A percentile compares a stretch with the other conserved stretches of the same genome.
Conservation (phyloP, 2,888 invertebrate species). For the Nymphalis urticae region DNA sequence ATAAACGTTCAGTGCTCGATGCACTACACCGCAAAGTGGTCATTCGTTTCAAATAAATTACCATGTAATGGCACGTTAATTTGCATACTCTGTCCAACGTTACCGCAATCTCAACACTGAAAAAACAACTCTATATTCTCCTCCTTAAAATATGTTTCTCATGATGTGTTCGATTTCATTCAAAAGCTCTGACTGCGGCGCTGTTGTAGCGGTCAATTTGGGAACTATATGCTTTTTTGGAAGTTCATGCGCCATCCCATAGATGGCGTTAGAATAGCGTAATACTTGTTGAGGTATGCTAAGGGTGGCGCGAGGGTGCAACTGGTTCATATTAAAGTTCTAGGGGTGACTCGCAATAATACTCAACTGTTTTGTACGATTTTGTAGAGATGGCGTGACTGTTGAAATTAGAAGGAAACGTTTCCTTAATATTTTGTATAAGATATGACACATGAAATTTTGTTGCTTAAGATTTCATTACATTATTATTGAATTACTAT, state of each 20-base stretch:
- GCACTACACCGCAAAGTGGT: slow-evolving; percentile 80
- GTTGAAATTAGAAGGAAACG: not conserved
- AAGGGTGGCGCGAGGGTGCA: slow-evolving; percentile 54
- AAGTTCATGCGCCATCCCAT: slow-evolving; percentile 66
- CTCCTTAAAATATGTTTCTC: slow-evolving; percentile 48
- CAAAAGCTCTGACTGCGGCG: slow-evolving; percentile 66
- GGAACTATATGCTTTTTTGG: slow-evolving; percentile 65
- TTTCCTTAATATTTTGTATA: too few species aligned
- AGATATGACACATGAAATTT: too few species aligned
- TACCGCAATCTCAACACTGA: slow-evolving; percentile 46
- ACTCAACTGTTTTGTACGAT: slow-evolving; percentile 16
- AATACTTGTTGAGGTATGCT: slow-evolving; percentile 42
- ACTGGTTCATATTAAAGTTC: slow-evolving; percentile 46
- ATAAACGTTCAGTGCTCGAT: slow-evolving; percentile 77
- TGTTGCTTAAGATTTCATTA: too few species aligned
- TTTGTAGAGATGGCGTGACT: slow-evolving; percentile 37
- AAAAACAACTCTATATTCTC: slow-evolving; percentile 55
- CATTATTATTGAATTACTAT: too few species aligned
- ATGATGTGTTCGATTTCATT: slow-evolving; percentile 58
- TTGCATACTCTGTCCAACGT: slow-evolving; percentile 74
- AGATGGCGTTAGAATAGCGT: slow-evolving; percentile 64
- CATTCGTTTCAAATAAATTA: slow-evolving; percentile 83
- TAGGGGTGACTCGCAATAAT: slow-evolving; percentile 43
- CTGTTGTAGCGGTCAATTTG: slow-evolving; percentile 56
- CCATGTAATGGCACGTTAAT: slow-evolving; percentile 80